A percentile compares a stretch with the other conserved stretches of the same genome.
Conservation (phyloP, 2,113 vertebrate species). For the Datnioides undecimradiatus region DNA sequence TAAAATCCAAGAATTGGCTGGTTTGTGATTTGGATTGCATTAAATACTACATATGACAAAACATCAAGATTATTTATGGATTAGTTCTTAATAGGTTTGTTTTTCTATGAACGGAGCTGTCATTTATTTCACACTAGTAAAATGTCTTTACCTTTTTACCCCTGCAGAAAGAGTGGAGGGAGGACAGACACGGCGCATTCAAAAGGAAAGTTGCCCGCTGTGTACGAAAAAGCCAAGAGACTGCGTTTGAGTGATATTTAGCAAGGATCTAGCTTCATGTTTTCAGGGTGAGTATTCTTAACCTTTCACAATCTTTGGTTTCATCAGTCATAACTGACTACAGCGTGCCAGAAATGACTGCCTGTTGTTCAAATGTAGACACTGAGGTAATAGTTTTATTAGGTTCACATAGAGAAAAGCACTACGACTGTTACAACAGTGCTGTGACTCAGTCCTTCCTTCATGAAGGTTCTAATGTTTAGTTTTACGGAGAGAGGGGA, state of each 20-base stretch:
- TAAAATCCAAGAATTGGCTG: background rate
- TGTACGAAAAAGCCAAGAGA: conserved; percentile 99
- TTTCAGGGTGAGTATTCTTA: conserved; percentile 93
- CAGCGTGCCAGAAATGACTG: background rate
- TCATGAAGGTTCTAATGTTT: background rate
- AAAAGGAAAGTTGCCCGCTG: conserved; percentile 99
- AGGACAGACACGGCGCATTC: conserved; percentile 99
- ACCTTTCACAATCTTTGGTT: background rate
- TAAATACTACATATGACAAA: background rate
- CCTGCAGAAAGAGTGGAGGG: conserved; percentile 98
- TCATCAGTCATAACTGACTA: background rate
- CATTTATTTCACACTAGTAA: too few relatives aligned
- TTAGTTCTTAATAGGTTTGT: background rate
- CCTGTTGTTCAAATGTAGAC: background rate
- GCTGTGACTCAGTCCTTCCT: background rate
- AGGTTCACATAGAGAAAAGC: background rate
- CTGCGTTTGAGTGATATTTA: conserved; percentile 98
- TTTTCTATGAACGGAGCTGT: background rate
- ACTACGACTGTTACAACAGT: background rate
- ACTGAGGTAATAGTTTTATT: background rate
- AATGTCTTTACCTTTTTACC: background rate
- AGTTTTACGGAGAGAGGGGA: background rate
- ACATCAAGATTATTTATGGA: background rate
- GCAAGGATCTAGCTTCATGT: conserved; percentile 92
- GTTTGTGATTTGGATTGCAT: background rate